A percentile compares a stretch with the other conserved stretches of the same genome.
These are phyloP conservation scores for Polia nebulosa DNA, from an alignment of 2,888 invertebrate genomes.

Conservation along the genomic window DNA sequence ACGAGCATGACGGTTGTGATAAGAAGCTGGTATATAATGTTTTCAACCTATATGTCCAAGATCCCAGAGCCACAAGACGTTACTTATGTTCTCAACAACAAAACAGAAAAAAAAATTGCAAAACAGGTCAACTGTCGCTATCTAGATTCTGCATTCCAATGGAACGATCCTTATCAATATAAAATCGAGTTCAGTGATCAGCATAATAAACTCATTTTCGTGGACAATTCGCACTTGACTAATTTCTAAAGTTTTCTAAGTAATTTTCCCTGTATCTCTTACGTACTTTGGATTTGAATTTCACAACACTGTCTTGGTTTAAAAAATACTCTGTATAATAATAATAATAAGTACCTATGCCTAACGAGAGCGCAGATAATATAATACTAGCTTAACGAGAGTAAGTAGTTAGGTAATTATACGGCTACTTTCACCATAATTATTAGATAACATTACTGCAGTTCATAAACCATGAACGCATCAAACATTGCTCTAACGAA, in stretches of 20 bases:
- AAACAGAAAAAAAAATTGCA: no score
- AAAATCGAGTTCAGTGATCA: no score
- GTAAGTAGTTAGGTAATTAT: background rate
- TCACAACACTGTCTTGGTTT: background rate
- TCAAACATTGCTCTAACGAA: background rate
- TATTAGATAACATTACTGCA: background rate
- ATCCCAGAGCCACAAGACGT: no score
- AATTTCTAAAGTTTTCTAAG: background rate
- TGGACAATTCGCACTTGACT: no score
- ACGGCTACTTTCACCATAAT: background rate
- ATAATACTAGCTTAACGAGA: background rate
- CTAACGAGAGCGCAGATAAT: background rate
- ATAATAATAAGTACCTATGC: background rate
- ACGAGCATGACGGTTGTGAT: background rate
- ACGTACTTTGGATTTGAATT: background rate
- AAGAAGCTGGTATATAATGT: background rate
- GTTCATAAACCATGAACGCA: slow-evolving; percentile 4
- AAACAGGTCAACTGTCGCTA: no score
- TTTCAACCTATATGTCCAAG: no score
- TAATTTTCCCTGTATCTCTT: background rate
- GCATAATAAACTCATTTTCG: no score
- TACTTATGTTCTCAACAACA: no score
- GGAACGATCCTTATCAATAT: no score
- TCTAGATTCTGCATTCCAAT: no score
- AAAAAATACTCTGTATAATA: background rate